Conservation (phyloP, 1,140 invertebrate species). For the Drosophila truncata region DNA sequence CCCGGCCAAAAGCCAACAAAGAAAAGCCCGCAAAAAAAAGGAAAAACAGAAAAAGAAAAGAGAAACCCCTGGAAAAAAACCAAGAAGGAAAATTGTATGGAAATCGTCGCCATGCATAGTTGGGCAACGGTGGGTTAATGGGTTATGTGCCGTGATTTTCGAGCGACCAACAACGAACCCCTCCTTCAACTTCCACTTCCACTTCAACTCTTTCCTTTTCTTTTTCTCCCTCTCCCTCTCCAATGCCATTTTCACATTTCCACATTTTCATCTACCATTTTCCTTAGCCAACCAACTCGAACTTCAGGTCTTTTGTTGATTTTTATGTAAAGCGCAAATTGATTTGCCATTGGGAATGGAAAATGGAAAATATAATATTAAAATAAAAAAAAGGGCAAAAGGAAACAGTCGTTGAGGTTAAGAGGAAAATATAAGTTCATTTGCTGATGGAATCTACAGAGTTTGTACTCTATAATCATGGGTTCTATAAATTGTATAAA, state of each 20-base stretch:
- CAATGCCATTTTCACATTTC: slow-evolving; percentile 10
- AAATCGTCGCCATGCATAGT: slow-evolving; percentile 59
- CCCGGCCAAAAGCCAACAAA: slow-evolving; percentile 35
- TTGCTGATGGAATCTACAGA: background rate
- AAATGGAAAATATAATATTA: slow-evolving; percentile 19
- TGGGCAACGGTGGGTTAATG: slow-evolving; percentile 73
- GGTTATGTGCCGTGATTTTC: slow-evolving; percentile 78
- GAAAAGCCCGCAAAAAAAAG: slow-evolving; percentile 6
- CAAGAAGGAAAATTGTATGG: slow-evolving; percentile 65
- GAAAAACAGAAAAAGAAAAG: slow-evolving; percentile 6
- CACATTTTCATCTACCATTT: slow-evolving; percentile 16
- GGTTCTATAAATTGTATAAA: no score
- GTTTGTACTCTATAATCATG: background rate
- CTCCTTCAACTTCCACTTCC: background rate
- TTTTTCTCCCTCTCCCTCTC: background rate
- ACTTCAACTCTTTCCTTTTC: background rate
- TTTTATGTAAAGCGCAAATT: slow-evolving; percentile 77
- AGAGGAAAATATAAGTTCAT: slow-evolving; percentile 17
- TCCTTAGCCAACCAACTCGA: slow-evolving; percentile 20
- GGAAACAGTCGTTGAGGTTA: slow-evolving; percentile 22
- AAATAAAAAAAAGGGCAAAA: slow-evolving; percentile 1
- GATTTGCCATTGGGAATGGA: slow-evolving; percentile 66
- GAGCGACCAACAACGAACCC: slow-evolving; percentile 21
- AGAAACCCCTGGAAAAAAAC: slow-evolving; percentile 3
- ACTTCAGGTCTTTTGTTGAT: slow-evolving; percentile 60